Evolutionary conservation across 2,113 vertebrate genomes (phyloP).

Genomic region (Esox niger): DNA sequence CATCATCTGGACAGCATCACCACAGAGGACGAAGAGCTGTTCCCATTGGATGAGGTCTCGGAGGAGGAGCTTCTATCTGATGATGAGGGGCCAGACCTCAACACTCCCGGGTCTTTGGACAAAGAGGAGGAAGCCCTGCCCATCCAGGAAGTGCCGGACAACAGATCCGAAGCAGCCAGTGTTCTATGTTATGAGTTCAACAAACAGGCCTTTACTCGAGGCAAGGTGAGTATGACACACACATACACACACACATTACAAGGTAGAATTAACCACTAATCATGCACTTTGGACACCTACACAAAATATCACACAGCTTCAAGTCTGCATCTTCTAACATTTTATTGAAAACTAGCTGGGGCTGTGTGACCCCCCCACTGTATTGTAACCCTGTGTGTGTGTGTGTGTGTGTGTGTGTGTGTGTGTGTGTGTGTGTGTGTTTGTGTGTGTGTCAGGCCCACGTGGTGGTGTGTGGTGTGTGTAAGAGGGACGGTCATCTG

Average conservation of each 20-base stretch:
- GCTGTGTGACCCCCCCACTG: neutral
- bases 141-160: slow-evolving; percentile 42
- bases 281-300: too few relatives aligned
- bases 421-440: neutral
- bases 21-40: slow-evolving; percentile 73
- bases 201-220: slow-evolving; percentile 82
- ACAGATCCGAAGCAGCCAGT: slow-evolving; percentile 27
- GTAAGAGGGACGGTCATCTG: slow-evolving; percentile 89
- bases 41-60: slow-evolving; percentile 69
- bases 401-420: neutral
- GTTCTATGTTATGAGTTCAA: slow-evolving; percentile 80
- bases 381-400: neutral
- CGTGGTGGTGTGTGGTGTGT: slow-evolving; percentile 87
- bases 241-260: too few relatives aligned
- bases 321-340: too few relatives aligned
- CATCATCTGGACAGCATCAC: slow-evolving; percentile 57
- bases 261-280: too few relatives aligned
- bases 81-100: slow-evolving; percentile 69
- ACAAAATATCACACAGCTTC: too few relatives aligned
- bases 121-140: slow-evolving; percentile 30
- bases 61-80: slow-evolving; percentile 82
- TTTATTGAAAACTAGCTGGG: too few relatives aligned
- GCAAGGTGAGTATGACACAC: slow-evolving; percentile 84
- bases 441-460: slow-evolving; percentile 72
- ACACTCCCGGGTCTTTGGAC: slow-evolving; percentile 48